Evolutionary conservation across 2,888 invertebrate genomes (phyloP).

Genomic region (Cephonodes hylas): DNA sequence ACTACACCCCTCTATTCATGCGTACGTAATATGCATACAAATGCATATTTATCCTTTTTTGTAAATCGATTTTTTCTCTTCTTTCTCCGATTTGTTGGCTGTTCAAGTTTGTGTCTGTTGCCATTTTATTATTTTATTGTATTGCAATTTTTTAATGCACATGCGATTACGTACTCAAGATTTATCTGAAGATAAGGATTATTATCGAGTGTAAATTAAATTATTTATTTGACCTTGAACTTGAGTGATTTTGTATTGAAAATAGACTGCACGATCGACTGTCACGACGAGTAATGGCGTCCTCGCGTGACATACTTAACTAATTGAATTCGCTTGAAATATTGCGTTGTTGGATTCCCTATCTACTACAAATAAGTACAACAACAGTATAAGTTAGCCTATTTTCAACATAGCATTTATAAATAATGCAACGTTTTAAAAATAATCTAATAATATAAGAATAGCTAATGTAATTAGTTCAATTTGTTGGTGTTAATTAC

Average conservation of each 20-base stretch:
- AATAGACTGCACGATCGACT: background rate
- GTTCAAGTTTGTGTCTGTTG: background rate
- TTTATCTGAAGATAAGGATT: background rate
- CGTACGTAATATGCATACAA: background rate
- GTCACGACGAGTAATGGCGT: background rate
- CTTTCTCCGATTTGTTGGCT: background rate
- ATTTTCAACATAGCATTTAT: background rate
- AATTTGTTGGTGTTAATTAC: background rate
- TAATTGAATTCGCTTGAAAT: slow-evolving; percentile 14
- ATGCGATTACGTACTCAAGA: background rate
- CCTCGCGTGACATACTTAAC: slow-evolving; percentile 21
- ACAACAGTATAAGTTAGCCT: background rate
- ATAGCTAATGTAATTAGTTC: background rate
- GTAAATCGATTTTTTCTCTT: background rate
- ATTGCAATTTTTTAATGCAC: background rate
- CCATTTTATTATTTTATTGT: background rate
- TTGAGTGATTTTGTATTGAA: background rate
- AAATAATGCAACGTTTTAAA: background rate
- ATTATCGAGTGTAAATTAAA: background rate
- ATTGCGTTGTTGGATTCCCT: background rate
- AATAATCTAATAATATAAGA: background rate
- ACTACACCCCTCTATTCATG: background rate
- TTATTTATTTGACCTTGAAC: background rate
- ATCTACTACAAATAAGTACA: background rate
- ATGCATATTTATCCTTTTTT: background rate